Base-by-base conservation (phyloP, 1,140 invertebrate genomes). In the Plectus sambesii region DNA sequence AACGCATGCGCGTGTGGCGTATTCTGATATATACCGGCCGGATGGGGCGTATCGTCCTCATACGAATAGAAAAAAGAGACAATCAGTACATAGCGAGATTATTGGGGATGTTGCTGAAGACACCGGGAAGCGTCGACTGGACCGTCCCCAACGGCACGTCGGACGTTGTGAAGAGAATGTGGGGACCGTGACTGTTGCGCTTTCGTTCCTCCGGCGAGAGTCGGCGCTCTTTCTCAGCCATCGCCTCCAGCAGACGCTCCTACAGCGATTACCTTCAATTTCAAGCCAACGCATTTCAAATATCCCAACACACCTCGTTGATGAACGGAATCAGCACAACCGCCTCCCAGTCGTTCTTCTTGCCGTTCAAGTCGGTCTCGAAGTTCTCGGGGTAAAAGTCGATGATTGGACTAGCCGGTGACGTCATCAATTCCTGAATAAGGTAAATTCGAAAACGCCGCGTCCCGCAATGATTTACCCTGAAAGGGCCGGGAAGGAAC, bases 291-390 rank as follows among this genome's bases (percentile, higher is more conserved):
- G n/a, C 25, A 49, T 47, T 22, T 27, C 45, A 48, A 50, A n/a
- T 27, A 9, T 24, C 9, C 9, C 22, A 26, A 66, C 68, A 60
- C 64, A 82, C 82, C 76, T 94, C 87, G 56, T 93, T 82, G 60
- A 97, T 96, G 61, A 97, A 94, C 1, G 90, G 90, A 62, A 97
- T 89, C 0, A 96, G 74, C 5, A 96, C 87, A 0, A 98, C 83
- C 20, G 90, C 90, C 71, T 98, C 92, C 90, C 90, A 98, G 50
- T 93, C 87, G 60, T 93, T 84, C 60, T 79, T 79, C 66, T 98
- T 98, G 1, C 88, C 89, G 75, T 98, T 80, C 9, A 78, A 62
- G 61, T 77, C 76, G 0, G 82, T 88, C 59, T 85, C 76, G 70
- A 97, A 96, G 19, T 90, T 76, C 17, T 75, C 62, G 0, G 92